Evolutionary conservation across 2,113 vertebrate species (phyloP).

Genomic region (Spea bombifrons): DNA sequence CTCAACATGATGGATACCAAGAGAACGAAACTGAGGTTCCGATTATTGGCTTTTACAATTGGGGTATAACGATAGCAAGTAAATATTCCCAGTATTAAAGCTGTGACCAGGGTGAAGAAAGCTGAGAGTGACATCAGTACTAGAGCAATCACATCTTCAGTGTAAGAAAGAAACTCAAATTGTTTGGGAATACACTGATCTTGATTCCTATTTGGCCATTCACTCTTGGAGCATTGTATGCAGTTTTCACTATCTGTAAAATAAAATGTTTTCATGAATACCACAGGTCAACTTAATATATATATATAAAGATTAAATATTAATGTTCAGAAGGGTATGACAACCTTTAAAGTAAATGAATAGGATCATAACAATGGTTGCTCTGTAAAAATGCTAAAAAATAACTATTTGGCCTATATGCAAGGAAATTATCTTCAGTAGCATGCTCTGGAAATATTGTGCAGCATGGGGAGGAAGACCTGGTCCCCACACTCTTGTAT

Average conservation of each 20-base stretch:
- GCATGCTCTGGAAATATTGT: too few species aligned
- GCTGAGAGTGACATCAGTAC: background rate
- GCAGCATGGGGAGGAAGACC: too few species aligned
- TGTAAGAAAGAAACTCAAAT: background rate
- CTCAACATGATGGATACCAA: background rate
- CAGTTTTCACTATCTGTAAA: conserved; percentile 19
- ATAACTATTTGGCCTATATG: too few species aligned
- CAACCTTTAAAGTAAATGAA: too few species aligned
- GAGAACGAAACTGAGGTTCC: conserved; percentile 1
- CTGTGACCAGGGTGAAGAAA: background rate
- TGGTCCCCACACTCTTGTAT: too few species aligned
- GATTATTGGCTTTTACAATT: background rate
- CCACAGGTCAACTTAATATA: too few species aligned
- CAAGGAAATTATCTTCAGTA: too few species aligned
- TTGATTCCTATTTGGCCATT: conserved; percentile 11
- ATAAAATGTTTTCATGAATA: too few species aligned
- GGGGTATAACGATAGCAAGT: background rate
- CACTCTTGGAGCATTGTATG: background rate
- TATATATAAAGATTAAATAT: too few species aligned
- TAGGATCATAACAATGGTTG: too few species aligned
- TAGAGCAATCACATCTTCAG: background rate
- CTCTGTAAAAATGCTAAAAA: too few species aligned
- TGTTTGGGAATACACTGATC: conserved; percentile 6
- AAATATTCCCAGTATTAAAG: background rate
- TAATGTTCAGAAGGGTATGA: too few species aligned